phyloP scores from a whole-genome alignment of 2,797 vertebrate genomes.

The Characodon lateralis region DNA sequence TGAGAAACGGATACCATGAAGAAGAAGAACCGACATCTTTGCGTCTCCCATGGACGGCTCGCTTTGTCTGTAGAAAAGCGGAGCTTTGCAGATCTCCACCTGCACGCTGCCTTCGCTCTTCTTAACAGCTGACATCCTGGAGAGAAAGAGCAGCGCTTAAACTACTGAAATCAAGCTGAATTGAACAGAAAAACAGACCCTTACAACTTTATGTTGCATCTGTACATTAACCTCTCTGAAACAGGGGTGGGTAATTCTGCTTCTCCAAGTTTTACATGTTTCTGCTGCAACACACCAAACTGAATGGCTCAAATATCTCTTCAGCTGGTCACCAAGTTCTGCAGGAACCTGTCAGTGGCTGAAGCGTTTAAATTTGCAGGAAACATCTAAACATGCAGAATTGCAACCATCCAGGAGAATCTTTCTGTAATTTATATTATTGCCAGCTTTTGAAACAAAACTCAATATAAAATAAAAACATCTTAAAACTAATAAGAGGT shows the following conservation, averaged over 20 bases:
- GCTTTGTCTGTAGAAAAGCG: constrained; percentile 87
- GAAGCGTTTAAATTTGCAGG: neutral
- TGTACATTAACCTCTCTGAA: neutral
- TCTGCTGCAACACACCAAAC: neutral
- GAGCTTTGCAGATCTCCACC: constrained; percentile 78
- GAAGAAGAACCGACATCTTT: constrained; percentile 83
- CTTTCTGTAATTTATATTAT: neutral
- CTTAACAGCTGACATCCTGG: constrained; percentile 80
- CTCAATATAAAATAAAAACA: neutral
- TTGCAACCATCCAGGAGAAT: neutral
- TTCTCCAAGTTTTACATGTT: neutral
- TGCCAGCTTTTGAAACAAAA: neutral
- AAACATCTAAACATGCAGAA: neutral
- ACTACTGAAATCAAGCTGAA: neutral
- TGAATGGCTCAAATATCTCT: neutral
- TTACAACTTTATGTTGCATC: neutral
- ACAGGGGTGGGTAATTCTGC: neutral
- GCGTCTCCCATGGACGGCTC: constrained; percentile 60
- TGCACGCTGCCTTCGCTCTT: constrained; percentile 77
- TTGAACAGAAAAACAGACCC: neutral
- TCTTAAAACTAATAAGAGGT: neutral
- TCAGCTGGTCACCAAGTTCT: neutral
- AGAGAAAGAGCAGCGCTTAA: neutral
- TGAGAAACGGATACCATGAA: constrained; percentile 95
- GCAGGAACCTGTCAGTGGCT: neutral